Evolutionary conservation across 2,797 vertebrate genomes (phyloP).

Genomic region (Hypotaenidia philippensis): DNA sequence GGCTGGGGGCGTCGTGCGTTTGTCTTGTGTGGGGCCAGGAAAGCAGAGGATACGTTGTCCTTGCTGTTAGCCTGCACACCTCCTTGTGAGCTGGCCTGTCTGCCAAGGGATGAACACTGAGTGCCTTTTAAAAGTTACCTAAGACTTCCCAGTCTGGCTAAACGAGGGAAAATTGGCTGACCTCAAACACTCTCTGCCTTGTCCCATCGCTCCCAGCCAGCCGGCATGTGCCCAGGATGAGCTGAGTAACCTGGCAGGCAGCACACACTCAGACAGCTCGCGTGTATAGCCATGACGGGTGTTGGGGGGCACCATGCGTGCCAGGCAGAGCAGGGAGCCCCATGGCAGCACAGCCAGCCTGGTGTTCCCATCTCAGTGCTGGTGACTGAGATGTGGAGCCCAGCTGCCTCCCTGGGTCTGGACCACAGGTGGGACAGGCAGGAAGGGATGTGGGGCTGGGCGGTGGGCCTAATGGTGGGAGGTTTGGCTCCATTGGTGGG

Average conservation of each 20-base stretch:
- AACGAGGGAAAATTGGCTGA: background rate
- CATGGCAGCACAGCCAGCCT: background rate
- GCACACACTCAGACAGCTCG: accelerated
- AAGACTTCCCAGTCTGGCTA: background rate
- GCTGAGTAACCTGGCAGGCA: background rate
- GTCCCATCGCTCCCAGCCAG: background rate
- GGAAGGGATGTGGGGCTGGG: background rate
- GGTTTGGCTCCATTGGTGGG: accelerated
- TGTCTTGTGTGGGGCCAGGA: accelerated
- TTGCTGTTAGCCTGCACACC: accelerated
- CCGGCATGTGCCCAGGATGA: background rate
- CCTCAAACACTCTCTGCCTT: background rate
- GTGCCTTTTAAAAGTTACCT: background rate
- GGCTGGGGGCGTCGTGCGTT: background rate
- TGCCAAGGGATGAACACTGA: background rate
- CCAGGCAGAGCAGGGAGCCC: background rate
- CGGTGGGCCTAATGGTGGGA: accelerated
- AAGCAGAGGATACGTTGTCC: accelerated
- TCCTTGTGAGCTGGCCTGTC: background rate
- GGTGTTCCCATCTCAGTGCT: accelerated
- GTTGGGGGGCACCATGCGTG: accelerated
- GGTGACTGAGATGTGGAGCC: background rate
- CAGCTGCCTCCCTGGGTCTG: accelerated
- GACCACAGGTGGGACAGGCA: background rate
- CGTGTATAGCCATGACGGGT: accelerated